Percentiles rank a stretch among this genome's conserved stretches.
These are phyloP conservation scores for Bombus terrestris DNA, from an alignment of 1,140 invertebrate genomes.

Conservation along the genomic window DNA sequence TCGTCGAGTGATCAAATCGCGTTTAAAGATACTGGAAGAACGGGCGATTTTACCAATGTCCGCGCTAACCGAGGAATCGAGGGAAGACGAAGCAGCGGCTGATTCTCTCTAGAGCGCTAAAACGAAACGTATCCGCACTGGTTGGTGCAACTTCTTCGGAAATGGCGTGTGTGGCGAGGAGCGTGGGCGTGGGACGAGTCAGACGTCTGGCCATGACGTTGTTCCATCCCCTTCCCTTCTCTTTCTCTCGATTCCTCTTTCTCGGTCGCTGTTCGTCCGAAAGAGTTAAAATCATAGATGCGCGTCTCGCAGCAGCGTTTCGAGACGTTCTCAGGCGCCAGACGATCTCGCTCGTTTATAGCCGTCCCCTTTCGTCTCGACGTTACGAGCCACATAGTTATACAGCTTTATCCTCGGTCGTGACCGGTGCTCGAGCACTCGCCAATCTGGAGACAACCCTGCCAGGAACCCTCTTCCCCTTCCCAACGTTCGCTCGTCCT, in stretches of 20 bases:
- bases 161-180: slow-evolving; percentile 61
- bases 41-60: rapidly evolving
- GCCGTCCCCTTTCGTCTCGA: neutral
- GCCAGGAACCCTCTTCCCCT: neutral
- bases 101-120: neutral
- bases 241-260: neutral
- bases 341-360: slow-evolving; percentile 46
- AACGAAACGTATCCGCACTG: slow-evolving; percentile 25
- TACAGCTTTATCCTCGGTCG: slow-evolving; percentile 18
- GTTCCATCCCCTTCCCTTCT: slow-evolving; percentile 2
- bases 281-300: slow-evolving; percentile 22
- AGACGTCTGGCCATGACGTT: slow-evolving; percentile 59
- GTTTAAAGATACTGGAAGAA: neutral
- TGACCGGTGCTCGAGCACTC: slow-evolving; percentile 43
- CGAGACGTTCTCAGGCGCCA: slow-evolving; percentile 44
- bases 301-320: neutral
- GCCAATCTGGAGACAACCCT: slow-evolving; percentile 36
- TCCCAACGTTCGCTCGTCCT: neutral
- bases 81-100: too few relatives aligned
- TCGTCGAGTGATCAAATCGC: neutral
- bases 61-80: too few relatives aligned
- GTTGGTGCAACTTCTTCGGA: slow-evolving; percentile 55
- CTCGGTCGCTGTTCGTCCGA: neutral
- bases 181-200: slow-evolving; percentile 57
- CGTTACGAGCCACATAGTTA: slow-evolving; percentile 21